Base-by-base conservation (phyloP, 2,888 invertebrate genomes). In the Macrophya annulata region DNA sequence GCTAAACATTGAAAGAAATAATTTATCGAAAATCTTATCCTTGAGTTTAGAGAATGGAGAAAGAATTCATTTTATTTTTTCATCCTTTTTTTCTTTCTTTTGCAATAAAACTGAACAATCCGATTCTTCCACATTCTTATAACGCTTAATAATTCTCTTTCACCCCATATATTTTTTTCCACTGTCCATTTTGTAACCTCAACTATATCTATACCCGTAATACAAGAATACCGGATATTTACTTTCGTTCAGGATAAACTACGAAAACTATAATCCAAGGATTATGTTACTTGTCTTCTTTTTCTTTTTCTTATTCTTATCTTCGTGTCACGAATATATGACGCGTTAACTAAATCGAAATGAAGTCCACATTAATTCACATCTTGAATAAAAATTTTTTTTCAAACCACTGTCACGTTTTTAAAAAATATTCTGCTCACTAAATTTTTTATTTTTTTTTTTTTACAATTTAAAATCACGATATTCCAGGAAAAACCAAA, bases 161-260 rank as follows among this genome's bases (percentile, higher is more conserved):
- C 25, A 25, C 62, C 62, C 62, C 62, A 31, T 25, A 62, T 62
- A 25, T 31, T 62, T 25, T 48, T 25, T 3, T 68, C 37, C 21
- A 1, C 25, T 4, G 10, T 62, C 62, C 2, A 62, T 62, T 62
- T 25, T 25, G 4, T 68, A 25, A 68, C 17, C 15, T 25, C 37
- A 1, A 15, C 25, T 37, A 68, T 37, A 17, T 37, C 37, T 15
- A 25, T 17, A 62, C 12, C 62, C 68, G 37, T 68, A 68, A 68
- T 37, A 68, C 17, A 25, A 68, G 68, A 68, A 17, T 68, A 37
- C 37, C 68, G 68, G 31, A 68, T 68, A 68, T 68, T 68, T 68
- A 68, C 37, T 62, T 62, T 17, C 37, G 8, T 12, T 15, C 4
- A 25, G 37, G 37, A 68, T 37, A 37, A 68, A 37, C 25, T 25